These are phyloP conservation scores for Octodon degus DNA, from an alignment of 2,113 vertebrate genomes.

Conservation along the genomic window DNA sequence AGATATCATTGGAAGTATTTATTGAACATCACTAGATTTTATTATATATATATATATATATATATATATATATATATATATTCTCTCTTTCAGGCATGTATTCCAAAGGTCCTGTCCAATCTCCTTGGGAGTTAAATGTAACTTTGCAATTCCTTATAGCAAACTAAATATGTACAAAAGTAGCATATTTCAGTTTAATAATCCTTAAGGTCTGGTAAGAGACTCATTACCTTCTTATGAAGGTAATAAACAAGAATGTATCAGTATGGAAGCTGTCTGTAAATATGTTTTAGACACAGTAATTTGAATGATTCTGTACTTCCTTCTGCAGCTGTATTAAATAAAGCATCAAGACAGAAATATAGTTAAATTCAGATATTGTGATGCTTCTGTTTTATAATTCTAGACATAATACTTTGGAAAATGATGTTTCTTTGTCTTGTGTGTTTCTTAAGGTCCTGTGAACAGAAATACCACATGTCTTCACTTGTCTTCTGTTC, in stretches of 20 bases:
- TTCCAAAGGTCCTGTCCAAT: neutral
- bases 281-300: neutral
- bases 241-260: neutral
- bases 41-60: neutral
- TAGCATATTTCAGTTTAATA: neutral
- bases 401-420: neutral
- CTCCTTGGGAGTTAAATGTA: neutral
- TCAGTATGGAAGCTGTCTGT: neutral
- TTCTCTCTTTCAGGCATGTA: neutral
- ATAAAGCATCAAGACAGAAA: neutral
- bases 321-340: neutral
- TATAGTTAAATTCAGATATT: neutral
- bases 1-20: neutral
- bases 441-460: neutral
- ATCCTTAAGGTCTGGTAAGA: neutral
- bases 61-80: no score
- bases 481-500: neutral
- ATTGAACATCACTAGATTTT: neutral
- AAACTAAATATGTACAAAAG: neutral
- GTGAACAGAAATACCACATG: neutral
- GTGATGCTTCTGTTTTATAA: neutral
- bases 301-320: neutral
- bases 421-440: neutral
- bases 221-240: neutral
- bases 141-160: neutral